Base-by-base conservation (phyloP, 2,113 vertebrate species). In the Ancistrus triradiatus region DNA sequence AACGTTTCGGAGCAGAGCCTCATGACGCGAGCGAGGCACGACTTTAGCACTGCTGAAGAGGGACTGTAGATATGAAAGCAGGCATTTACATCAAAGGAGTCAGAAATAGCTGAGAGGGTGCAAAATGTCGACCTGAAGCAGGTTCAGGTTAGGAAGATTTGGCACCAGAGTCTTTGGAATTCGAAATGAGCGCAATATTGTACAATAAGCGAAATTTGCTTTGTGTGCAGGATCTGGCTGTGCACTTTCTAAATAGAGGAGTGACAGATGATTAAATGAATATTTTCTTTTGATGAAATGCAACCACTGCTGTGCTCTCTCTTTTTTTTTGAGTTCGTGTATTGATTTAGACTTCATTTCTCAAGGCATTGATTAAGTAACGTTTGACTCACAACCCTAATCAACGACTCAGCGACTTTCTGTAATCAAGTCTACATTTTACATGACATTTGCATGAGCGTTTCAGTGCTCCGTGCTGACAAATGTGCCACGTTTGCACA, bases 21-120 rank as follows among this genome's bases (percentile, higher is more conserved):
- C 11, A 19, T 13, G 35, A 15, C 7, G 3, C 18, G 37, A 35
- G 38, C n/a, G 48, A 55, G 25, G 17, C 38, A 19, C 21, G 63
- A 47, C 28, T 37, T 48, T 27, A 57, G 28, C 21, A 18, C 19
- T 31, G 48, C 15, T 40, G 38, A 40, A 47, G 28, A 62, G 51
- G 7, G 37, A 51, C 24, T 58, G 27, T 35, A 10, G 22, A 8
- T 44, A 61, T 44, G 56, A 53, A 60, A 53, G 40, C 38, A 58
- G 64, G 35, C 35, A 59, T 58, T 58, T 66, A 59, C 53, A 66
- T 66, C 64, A 66, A 49, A 50, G 35, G 49, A 44, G 27, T 55
- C 17, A 17, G 27, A 43, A 24, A 46, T 7, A 58, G 57, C 60
- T 43, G 40, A 51, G n/a, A 22, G 49, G 24, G 53, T 33, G 44